Conservation (phyloP, 2,113 vertebrate species). For the Monopterus albus region DNA sequence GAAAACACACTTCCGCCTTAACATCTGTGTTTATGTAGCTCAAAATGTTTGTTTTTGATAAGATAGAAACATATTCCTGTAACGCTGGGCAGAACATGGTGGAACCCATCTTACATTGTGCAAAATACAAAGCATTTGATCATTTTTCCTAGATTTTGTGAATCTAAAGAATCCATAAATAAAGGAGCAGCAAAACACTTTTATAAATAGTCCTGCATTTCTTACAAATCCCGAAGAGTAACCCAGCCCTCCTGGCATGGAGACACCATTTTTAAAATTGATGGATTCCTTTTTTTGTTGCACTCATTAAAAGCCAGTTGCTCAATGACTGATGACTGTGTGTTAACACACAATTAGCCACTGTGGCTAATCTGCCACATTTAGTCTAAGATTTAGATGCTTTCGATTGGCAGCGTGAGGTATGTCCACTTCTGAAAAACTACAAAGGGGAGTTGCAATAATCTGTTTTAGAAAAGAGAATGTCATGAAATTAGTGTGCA, state of each 20-base stretch:
- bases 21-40: no score
- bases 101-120: no score
- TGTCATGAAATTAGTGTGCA: conserved; percentile 33
- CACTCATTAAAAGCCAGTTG: conserved; percentile 78
- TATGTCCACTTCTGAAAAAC: conserved; percentile 70
- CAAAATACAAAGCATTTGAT: no score
- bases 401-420: conserved; percentile 69
- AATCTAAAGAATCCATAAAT: neutral
- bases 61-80: no score
- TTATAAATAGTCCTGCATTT: conserved; percentile 41
- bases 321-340: conserved; percentile 80
- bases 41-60: no score
- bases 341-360: conserved; percentile 79
- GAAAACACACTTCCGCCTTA: neutral
- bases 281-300: conserved; percentile 75
- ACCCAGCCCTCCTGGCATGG: conserved; percentile 27
- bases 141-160: no score
- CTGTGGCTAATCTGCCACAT: conserved; percentile 78
- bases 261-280: conserved; percentile 74
- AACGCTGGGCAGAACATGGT: no score
- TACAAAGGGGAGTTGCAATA: conserved; percentile 72
- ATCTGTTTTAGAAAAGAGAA: conserved; percentile 63
- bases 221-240: conserved; percentile 31
- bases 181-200: conserved; percentile 10
- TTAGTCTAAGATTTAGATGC: conserved; percentile 77